A percentile compares a stretch with the other conserved stretches of the same genome.
Evolutionary conservation across 2,113 vertebrate species (phyloP).

Genomic region (Cololabis saira): DNA sequence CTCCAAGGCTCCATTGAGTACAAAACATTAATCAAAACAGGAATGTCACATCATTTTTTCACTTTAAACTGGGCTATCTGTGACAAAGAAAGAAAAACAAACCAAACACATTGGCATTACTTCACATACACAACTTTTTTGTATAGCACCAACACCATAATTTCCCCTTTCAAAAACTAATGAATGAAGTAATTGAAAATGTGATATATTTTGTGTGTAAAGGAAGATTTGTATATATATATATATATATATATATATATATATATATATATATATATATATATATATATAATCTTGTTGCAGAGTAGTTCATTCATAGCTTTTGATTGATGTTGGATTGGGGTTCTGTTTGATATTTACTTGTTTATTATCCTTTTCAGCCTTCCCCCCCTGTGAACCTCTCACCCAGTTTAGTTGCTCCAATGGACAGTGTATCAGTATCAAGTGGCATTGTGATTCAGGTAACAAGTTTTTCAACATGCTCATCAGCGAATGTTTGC

Average conservation of each 20-base stretch:
- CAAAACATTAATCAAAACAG: constrained; percentile 21
- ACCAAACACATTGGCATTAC: not conserved
- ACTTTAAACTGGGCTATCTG: not conserved
- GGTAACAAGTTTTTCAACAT: constrained; percentile 76
- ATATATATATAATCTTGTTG: not conserved
- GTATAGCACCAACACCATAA: no score
- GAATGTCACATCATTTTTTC: constrained; percentile 20
- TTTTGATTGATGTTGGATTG: not conserved
- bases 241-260: no score
- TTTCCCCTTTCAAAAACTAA: no score
- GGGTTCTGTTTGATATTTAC: not conserved
- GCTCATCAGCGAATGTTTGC: not conserved
- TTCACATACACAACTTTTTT: no score
- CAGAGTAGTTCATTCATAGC: not conserved
- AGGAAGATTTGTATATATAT: no score
- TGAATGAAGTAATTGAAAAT: no score
- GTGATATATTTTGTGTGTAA: no score
- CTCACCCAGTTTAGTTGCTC: constrained; percentile 92
- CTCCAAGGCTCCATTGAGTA: not conserved
- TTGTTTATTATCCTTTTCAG: constrained; percentile 71
- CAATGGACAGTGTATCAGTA: constrained; percentile 92
- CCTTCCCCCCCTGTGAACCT: constrained; percentile 93
- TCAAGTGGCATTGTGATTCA: constrained; percentile 95
- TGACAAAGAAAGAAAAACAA: not conserved
- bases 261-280: no score